Conservation (phyloP, 1,140 invertebrate genomes). For the Leptestheria dahalacensis region DNA sequence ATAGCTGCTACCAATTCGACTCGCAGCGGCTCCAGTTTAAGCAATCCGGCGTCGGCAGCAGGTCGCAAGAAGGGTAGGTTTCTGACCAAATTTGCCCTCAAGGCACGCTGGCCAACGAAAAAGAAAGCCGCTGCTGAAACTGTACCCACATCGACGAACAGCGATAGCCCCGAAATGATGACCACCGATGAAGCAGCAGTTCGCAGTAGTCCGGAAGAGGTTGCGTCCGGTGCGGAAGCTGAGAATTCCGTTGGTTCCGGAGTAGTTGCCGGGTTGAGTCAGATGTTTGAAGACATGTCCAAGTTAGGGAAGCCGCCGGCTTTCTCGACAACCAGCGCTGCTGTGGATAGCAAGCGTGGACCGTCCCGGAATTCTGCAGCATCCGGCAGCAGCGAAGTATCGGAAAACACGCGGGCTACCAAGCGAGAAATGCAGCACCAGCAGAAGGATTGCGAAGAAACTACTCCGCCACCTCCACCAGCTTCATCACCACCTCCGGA, state of each 20-base stretch:
- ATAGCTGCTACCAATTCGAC: not conserved
- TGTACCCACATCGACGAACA: not conserved
- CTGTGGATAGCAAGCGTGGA: not conserved
- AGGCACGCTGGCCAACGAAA: constrained; percentile 26
- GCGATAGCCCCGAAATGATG: not conserved
- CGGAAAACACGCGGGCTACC: not conserved
- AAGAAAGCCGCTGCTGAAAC: constrained; percentile 10
- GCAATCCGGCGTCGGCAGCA: not conserved
- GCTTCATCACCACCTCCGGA: constrained; percentile 17
- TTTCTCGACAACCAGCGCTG: not conserved
- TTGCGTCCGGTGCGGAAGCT: not conserved
- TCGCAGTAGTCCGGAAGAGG: not conserved
- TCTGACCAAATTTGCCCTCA: constrained; percentile 25
- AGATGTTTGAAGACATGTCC: constrained; percentile 17
- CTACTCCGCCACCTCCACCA: constrained; percentile 9
- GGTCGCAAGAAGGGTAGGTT: constrained; percentile 21
- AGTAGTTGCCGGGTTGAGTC: constrained; percentile 13
- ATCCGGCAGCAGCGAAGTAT: not conserved
- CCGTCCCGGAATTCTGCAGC: not conserved
- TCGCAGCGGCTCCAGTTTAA: constrained; percentile 7
- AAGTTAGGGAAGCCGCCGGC: not conserved
- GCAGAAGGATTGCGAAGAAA: constrained; percentile 16
- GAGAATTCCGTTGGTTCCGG: not conserved
- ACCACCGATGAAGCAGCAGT: not conserved
- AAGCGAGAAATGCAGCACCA: constrained; percentile 15